phyloP scores from a whole-genome alignment of 2,797 vertebrate genomes.

The Erethizon dorsatum region DNA sequence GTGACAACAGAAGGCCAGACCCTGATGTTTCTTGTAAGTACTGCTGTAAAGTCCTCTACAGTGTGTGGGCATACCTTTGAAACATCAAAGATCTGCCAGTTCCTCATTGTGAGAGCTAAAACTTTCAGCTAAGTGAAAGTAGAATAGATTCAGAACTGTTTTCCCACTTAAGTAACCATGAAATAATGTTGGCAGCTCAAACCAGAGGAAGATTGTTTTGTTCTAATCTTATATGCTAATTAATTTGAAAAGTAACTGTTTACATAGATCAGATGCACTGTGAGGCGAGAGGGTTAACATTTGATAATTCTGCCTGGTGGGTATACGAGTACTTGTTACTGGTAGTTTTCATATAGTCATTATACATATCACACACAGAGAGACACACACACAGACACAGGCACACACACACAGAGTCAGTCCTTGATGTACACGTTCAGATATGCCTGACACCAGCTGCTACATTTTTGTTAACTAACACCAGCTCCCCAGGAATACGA shows the following conservation, averaged over 20 bases:
- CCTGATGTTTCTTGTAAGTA: not conserved
- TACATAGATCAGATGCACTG: not conserved
- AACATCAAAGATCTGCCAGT: not conserved
- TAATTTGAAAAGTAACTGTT: constrained; percentile 21
- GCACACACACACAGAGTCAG: not conserved
- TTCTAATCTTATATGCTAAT: not conserved
- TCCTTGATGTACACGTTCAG: not conserved
- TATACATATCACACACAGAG: not conserved
- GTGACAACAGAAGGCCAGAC: not conserved
- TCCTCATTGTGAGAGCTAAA: constrained; percentile 1
- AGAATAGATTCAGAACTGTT: not conserved
- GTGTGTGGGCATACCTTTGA: not conserved
- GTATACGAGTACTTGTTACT: not conserved
- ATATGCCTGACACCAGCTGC: not conserved
- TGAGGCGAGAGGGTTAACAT: not conserved
- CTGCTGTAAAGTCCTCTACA: not conserved
- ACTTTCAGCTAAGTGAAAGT: not conserved
- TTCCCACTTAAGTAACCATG: not conserved
- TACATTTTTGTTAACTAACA: not conserved
- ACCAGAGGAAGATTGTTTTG: not conserved
- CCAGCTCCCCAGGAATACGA: not conserved
- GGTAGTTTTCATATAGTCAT: not conserved
- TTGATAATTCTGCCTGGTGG: not conserved
- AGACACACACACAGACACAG: not conserved
- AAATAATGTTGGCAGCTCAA: constrained; percentile 25